Conservation (phyloP, 2,797 vertebrate species). For the Eulemur albifrons region DNA sequence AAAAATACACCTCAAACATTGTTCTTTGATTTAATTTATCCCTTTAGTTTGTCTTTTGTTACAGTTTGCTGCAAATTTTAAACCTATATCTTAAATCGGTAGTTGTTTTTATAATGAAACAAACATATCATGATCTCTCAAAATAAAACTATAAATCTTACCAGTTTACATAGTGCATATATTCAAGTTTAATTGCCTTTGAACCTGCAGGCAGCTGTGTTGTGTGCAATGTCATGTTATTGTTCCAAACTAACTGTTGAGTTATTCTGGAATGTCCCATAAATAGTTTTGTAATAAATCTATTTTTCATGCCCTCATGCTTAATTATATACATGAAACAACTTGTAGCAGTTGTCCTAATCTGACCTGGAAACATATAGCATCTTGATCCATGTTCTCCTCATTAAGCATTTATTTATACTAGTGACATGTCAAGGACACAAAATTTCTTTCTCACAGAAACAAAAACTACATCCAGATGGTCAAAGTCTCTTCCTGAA, state of each 20-base stretch:
- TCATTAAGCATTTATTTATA: constrained; percentile 79
- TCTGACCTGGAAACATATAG: constrained; percentile 43
- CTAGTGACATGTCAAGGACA: constrained; percentile 78
- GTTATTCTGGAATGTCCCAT: background rate
- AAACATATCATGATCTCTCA: background rate
- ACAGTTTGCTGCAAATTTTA: background rate
- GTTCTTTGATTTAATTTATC: background rate
- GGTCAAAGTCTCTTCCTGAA: constrained; percentile 62
- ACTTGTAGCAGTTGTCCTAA: constrained; percentile 7
- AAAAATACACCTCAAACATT: background rate
- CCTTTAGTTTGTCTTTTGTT: background rate
- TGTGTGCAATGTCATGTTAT: background rate
- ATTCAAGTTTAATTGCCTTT: background rate
- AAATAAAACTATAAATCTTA: constrained; percentile 24
- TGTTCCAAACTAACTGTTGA: background rate
- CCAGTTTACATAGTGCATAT: background rate
- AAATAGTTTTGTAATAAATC: background rate
- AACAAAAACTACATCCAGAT: constrained; percentile 76
- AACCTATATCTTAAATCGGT: background rate
- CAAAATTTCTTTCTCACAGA: constrained; percentile 59
- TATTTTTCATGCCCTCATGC: background rate
- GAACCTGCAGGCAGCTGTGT: background rate
- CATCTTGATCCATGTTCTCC: constrained; percentile 68
- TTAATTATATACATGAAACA: constrained; percentile 11
- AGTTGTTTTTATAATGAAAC: background rate